Conservation (phyloP, 2,888 invertebrate genomes). For the Calliopum simillimum region DNA sequence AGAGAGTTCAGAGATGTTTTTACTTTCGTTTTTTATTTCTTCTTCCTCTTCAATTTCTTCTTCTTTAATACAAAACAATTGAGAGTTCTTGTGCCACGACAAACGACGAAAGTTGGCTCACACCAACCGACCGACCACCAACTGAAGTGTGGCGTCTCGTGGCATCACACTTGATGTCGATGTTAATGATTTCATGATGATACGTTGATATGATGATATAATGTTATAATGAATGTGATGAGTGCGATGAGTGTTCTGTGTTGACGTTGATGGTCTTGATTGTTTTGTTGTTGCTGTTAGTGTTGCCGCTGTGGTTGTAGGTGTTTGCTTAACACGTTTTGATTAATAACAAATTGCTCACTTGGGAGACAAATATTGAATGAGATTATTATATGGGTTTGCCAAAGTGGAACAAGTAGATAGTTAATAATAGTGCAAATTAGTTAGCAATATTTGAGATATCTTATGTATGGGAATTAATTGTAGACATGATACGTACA, state of each 20-base stretch:
- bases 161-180: not conserved
- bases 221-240: no score
- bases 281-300: not conserved
- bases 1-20: not conserved
- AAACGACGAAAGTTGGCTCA: no score
- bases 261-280: not conserved
- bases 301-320: not conserved
- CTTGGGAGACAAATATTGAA: not conserved
- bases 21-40: not conserved
- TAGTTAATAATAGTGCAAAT: no score
- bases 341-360: constrained; percentile 3
- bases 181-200: constrained; percentile 20
- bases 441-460: no score
- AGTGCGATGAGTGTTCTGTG: not conserved
- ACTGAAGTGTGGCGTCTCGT: no score
- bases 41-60: not conserved
- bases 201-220: no score
- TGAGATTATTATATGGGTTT: no score
- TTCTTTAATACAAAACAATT: not conserved
- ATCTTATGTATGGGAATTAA: no score
- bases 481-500: no score
- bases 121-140: no score
- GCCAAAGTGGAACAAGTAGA: no score
- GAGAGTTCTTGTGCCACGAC: no score
- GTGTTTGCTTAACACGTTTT: constrained; percentile 1